Base-by-base conservation (phyloP, 2,888 invertebrate species). In the Nephrotoma flavescens region DNA sequence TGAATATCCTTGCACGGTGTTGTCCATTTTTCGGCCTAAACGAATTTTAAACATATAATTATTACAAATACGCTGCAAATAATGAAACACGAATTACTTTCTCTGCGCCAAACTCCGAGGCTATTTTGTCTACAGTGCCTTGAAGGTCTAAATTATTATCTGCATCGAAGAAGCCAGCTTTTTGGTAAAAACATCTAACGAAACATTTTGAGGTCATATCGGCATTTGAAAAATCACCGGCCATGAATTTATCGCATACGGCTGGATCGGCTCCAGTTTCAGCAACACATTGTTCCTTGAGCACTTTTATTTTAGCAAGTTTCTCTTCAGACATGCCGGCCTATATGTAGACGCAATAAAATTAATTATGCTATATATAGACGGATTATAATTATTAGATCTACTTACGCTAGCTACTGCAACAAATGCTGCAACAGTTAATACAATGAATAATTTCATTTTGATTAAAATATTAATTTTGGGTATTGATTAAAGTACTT, bases 171-270 rank as follows among this genome's bases (percentile, higher is more conserved):
- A 90, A 88, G 9, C 90, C 90, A 3, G 84, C 2, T 87, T 90
- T 89, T 87, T 91, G 90, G 86, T 91, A 88, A 89, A 91, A 90
- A 41, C 91, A 91, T 52, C 90, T 89, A 47, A 89, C 87, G 45
- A 91, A 90, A 87, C 91, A 91, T 87, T 91, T 90, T 5, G 88
- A 31, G 86, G 89, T 89, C 0, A 87, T 87, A 86, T 89, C 89
- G 4, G 44, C 86, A 47, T 89, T 88, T 0, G 88, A 87, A 5
- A 89, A 89, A 3, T 90, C 89, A 9, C 89, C 90, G 0, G 86
- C 86, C 3, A 88, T 89, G 71, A 91, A 7, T 15, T 89, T 88
- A 2, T 84, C 6, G 0, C 89, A 89, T 47, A 89, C 90, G 1
- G 90, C 90, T 87, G 89, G 88, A 47, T 88, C 88, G 42, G 89